These are phyloP conservation scores for Eristalinus aeneus DNA, from an alignment of 2,888 invertebrate species.

Conservation along the genomic window DNA sequence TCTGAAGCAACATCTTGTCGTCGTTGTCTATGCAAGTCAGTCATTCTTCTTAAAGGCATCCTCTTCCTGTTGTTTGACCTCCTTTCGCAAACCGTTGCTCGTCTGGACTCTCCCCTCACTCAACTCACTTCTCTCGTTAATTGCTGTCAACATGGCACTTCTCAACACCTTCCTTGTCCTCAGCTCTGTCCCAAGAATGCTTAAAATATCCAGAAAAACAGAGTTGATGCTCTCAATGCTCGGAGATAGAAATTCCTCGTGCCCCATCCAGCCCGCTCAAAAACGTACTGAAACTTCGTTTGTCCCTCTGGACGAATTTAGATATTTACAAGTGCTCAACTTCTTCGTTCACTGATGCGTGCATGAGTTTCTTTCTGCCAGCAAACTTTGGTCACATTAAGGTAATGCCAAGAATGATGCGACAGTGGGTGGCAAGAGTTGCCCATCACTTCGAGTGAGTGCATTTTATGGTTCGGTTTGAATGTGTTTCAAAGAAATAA, in stretches of 20 bases:
- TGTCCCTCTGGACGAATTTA: slow-evolving; percentile 11
- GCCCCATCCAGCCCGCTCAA: neutral
- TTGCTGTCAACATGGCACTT: neutral
- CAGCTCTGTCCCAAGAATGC: neutral
- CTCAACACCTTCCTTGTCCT: neutral
- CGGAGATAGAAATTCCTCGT: neutral
- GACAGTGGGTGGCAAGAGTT: slow-evolving; percentile 10
- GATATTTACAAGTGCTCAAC: slow-evolving; percentile 1
- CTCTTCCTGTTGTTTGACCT: neutral
- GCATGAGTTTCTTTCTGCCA: slow-evolving; percentile 13
- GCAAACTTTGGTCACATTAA: slow-evolving; percentile 22
- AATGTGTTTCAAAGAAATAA: no score
- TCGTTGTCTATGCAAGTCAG: neutral
- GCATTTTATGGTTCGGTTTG: no score
- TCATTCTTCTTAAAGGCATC: neutral
- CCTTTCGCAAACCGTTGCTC: neutral
- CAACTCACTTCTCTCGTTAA: neutral
- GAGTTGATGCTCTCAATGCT: neutral
- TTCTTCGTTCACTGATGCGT: slow-evolving; percentile 10
- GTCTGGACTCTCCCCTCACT: neutral
- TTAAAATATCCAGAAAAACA: neutral
- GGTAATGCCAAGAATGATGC: neutral
- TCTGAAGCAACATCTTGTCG: neutral
- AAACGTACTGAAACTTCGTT: neutral
- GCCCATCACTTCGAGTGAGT: neutral